Conservation (phyloP, 2,888 invertebrate genomes). For the Oligia fasciuncula region DNA sequence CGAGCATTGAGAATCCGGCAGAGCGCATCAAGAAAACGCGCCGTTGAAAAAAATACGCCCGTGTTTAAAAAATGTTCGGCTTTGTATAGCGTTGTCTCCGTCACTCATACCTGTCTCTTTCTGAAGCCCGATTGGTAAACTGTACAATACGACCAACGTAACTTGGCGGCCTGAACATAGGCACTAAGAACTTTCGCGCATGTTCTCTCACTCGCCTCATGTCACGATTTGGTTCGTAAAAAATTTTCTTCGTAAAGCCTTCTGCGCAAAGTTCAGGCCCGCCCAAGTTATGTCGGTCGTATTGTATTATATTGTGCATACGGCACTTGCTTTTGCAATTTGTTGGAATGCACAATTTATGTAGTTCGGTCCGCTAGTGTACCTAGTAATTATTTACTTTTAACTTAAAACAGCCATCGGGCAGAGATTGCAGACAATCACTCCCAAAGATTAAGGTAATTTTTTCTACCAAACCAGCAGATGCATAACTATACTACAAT, state of each 20-base stretch:
- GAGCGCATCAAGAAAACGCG: not conserved
- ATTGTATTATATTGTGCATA: slow-evolving; percentile 14
- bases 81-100: not conserved
- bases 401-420: not conserved
- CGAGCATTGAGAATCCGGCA: not conserved
- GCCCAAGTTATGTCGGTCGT: too few species aligned
- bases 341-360: too few species aligned
- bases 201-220: too few species aligned
- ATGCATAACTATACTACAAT: not conserved
- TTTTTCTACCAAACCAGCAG: not conserved
- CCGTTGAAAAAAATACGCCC: not conserved
- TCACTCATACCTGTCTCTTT: not conserved
- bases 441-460: not conserved
- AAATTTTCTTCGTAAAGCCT: too few species aligned
- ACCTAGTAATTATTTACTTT: not conserved
- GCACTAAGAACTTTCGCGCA: too few species aligned
- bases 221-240: too few species aligned
- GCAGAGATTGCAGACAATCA: not conserved
- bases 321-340: not conserved
- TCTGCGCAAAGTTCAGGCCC: too few species aligned
- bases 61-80: not conserved
- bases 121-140: not conserved
- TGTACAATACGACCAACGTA: too few species aligned
- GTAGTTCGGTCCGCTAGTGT: too few species aligned
- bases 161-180: too few species aligned